Evolutionary conservation across 2,113 vertebrate species (phyloP).

Genomic region (Labeo catla): DNA sequence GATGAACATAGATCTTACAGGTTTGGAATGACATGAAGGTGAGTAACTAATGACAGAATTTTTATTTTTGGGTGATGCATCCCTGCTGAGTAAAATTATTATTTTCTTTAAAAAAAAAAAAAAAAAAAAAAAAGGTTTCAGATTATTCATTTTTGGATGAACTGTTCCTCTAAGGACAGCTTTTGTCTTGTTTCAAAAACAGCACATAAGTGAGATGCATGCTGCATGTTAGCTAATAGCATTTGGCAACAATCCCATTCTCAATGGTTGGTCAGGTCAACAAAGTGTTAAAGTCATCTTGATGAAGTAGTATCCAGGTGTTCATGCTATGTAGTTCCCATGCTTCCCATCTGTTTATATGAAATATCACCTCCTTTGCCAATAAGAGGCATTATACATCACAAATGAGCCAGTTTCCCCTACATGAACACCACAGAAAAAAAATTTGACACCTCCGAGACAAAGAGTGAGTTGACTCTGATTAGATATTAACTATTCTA

Average conservation of each 20-base stretch:
- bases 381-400: neutral
- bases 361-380: neutral
- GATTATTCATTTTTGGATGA: neutral
- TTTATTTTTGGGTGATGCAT: neutral
- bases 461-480: neutral
- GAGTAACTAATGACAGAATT: too few species aligned
- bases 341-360: slow-evolving; percentile 9
- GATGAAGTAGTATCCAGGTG: slow-evolving; percentile 11
- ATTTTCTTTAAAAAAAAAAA: too few species aligned
- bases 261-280: slow-evolving; percentile 36
- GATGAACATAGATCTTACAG: too few species aligned
- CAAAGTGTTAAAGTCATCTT: slow-evolving; percentile 33
- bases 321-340: neutral
- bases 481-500: neutral
- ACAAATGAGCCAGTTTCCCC: neutral
- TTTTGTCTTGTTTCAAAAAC: neutral
- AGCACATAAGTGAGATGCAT: neutral
- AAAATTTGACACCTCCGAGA: neutral
- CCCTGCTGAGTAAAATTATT: neutral
- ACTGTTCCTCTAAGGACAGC: neutral
- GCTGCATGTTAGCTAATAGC: neutral
- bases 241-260: neutral
- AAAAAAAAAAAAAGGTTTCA: too few species aligned
- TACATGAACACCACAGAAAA: neutral
- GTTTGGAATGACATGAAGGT: too few species aligned